A percentile compares a stretch with the other conserved stretches of the same genome.
phyloP scores from a whole-genome alignment of 2,797 vertebrate species.

The Phrynocephalus guinanensis region DNA sequence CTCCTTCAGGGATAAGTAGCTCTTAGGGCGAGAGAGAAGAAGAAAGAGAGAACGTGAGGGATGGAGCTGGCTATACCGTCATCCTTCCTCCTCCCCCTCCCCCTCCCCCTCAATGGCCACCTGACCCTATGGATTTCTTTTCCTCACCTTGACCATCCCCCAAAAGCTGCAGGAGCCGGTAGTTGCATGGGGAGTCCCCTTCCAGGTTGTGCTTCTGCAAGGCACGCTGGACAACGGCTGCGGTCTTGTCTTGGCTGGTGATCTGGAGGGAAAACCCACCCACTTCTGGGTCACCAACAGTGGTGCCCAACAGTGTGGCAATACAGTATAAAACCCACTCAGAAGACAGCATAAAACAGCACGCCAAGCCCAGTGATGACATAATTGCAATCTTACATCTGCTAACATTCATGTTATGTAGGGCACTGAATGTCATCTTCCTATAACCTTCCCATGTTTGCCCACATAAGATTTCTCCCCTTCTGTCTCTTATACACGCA shows the following conservation, averaged over 20 bases:
- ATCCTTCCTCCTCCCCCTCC: background rate
- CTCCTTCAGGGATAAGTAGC: conserved; percentile 86
- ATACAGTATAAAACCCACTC: background rate
- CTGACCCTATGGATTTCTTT: background rate
- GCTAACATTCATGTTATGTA: too few species aligned
- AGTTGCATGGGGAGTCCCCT: conserved; percentile 74
- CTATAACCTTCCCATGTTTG: too few species aligned
- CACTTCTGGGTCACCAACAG: background rate
- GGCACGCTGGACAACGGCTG: conserved; percentile 83
- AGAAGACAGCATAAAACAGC: background rate
- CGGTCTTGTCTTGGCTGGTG: conserved; percentile 90
- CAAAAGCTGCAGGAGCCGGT: conserved; percentile 85
- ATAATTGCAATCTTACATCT: background rate
- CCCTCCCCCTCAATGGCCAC: too few species aligned
- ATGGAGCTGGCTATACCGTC: too few species aligned
- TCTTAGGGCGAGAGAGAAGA: conserved; percentile 72
- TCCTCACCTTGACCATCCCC: conserved; percentile 82
- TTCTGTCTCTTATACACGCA: too few species aligned
- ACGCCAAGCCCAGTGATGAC: background rate
- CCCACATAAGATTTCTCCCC: too few species aligned
- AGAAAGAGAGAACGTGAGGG: background rate
- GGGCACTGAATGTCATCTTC: too few species aligned
- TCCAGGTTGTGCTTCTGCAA: conserved; percentile 86
- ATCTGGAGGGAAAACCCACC: conserved; percentile 73
- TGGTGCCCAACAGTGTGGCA: background rate